Conservation (phyloP, 2,113 vertebrate genomes). For the Mystacornis crossleyi region DNA sequence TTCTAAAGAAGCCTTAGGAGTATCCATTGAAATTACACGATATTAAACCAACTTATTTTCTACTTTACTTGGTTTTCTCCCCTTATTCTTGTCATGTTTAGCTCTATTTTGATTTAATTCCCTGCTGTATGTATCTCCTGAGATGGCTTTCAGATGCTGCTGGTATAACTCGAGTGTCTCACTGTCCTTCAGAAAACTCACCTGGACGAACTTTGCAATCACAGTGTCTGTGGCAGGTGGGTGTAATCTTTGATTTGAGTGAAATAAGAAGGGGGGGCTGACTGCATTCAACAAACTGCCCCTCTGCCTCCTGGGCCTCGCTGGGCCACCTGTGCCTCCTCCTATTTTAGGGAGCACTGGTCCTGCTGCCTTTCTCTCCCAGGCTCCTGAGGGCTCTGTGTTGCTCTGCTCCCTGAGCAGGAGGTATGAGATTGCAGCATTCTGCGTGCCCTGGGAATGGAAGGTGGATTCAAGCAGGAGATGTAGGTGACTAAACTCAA, state of each 20-base stretch:
- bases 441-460: fast-evolving
- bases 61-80: background rate
- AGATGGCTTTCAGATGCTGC: background rate
- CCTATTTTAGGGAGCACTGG: background rate
- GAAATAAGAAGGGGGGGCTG: background rate
- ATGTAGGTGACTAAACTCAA: fast-evolving
- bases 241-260: background rate
- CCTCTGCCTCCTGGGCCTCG: background rate
- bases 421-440: fast-evolving
- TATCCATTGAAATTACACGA: background rate
- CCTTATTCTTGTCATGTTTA: background rate
- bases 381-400: fast-evolving
- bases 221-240: background rate
- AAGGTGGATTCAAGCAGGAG: fast-evolving
- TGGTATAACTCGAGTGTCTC: background rate
- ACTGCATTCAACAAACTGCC: background rate
- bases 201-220: background rate
- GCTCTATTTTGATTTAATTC: background rate
- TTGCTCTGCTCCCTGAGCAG: background rate
- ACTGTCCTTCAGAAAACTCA: background rate
- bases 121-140: background rate
- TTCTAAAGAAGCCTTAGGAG: background rate
- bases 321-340: background rate
- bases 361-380: fast-evolving
- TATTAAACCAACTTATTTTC: background rate